Evolutionary conservation across 2,113 vertebrate genomes (phyloP), one percentile per base, ranked within the genome.

Genomic region (Galbula dea): DNA sequence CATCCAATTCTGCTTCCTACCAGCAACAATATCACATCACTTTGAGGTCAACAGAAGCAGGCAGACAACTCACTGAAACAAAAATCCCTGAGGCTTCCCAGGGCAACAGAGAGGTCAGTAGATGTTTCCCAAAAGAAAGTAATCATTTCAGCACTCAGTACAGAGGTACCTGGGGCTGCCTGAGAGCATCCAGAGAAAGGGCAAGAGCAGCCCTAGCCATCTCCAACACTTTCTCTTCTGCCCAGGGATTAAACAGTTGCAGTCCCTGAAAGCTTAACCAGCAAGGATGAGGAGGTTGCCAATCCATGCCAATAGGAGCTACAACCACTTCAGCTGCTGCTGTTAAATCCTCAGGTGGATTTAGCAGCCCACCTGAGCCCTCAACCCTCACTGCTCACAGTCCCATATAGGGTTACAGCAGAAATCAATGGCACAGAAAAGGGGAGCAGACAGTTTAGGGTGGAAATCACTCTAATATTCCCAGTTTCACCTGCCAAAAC

Each of bases 111-210:
- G n/a, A 67, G 7, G 10, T 41, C 3, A 0, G n/a, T 11, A 23
- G 29, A 21, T 10, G 15, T 65, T 89, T 80, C n/a, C 20, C n/a
- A 57, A 7, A 13, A 23, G 41, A 54, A 49, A 69, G 36, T 3
- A 26, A 4, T 12, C 7, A 27, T 17, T 49, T 37, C 32, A 39
- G 37, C 22, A 16, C 15, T 30, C 0, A 0, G 8, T 21, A 7
- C 6, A 12, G n/a, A 29, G 18, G 15, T 69, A 41, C 10, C 26
- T 36, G 61, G 49, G 10, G 63, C 21, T 63, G 27, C 11, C 54
- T 14, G 23, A 83, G 30, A 83, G 15, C 36, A 29, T 15, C 8
- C 45, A 58, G 32, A 45, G 63, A 59, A 58, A 68, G 27, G 32
- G 12, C 23, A 58, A 75, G 22, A 20, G 51, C 46, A 75, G 21